A percentile compares a stretch with the other conserved stretches of the same genome.
Evolutionary conservation across 2,113 vertebrate species (phyloP).

Genomic region (Stigmatopora argus): DNA sequence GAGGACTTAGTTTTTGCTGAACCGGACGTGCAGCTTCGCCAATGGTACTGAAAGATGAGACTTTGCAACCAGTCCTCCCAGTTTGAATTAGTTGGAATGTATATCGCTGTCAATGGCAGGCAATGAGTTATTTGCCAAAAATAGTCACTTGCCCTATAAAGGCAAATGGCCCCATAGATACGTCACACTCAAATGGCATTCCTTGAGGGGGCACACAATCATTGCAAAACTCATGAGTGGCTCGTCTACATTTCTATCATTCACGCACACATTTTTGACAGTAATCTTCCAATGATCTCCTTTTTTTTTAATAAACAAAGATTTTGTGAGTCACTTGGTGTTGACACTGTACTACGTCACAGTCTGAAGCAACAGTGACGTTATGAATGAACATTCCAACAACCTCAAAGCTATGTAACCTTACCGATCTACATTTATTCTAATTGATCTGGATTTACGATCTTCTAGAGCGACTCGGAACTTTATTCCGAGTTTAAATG

Average conservation of each 20-base stretch:
- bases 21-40: too few relatives aligned
- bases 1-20: too few relatives aligned
- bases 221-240: neutral
- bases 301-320: neutral
- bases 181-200: neutral
- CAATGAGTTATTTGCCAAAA: too few relatives aligned
- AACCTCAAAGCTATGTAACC: neutral
- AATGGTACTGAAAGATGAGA: too few relatives aligned
- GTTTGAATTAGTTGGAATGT: too few relatives aligned
- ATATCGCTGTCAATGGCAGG: too few relatives aligned
- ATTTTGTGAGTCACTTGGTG: neutral
- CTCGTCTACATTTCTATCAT: neutral
- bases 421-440: neutral
- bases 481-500: neutral
- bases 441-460: too few relatives aligned
- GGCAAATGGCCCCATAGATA: neutral
- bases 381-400: neutral
- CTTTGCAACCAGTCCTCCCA: too few relatives aligned
- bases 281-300: neutral
- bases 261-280: neutral
- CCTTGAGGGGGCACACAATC: neutral
- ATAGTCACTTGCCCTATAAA: neutral
- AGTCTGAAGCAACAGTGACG: neutral
- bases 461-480: accelerated
- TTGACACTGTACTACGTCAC: neutral